Evolutionary conservation across 2,888 invertebrate species (phyloP).

Genomic region (Pachymerium ferrugineum): DNA sequence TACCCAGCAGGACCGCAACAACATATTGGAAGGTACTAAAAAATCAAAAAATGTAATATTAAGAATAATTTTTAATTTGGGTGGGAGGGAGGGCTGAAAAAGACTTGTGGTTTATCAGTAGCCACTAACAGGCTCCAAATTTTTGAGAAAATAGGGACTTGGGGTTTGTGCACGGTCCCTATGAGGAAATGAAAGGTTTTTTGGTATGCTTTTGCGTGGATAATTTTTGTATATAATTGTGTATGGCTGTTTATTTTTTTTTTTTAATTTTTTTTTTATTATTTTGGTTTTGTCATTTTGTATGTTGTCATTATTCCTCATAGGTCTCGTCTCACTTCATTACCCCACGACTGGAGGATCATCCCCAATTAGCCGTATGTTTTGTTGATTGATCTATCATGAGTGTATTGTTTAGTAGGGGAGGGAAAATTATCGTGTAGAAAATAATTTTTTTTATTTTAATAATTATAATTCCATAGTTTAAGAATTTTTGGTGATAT

Average conservation of each 20-base stretch:
- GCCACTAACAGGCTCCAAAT: no score
- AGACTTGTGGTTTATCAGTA: no score
- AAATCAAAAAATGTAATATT: no score
- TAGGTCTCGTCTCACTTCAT: constrained; percentile 10
- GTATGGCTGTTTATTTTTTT: no score
- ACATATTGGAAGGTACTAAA: no score
- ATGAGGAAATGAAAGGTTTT: no score
- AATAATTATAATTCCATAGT: background rate
- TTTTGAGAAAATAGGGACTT: no score
- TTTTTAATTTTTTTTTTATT: background rate
- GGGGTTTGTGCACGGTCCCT: background rate
- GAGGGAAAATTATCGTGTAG: background rate
- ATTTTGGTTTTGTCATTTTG: background rate
- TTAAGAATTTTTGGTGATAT: background rate
- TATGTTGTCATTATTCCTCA: constrained; percentile 7
- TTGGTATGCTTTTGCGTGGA: no score
- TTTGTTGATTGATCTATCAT: background rate
- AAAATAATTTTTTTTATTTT: background rate
- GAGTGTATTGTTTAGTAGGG: background rate
- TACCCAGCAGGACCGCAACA: no score
- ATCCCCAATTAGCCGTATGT: constrained; percentile 28
- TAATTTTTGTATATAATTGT: no score
- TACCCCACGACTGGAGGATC: constrained; percentile 28
- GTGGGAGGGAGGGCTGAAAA: no score
- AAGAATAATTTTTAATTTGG: no score